Percentiles rank a stretch among this genome's conserved stretches.
Conservation (phyloP, 2,113 vertebrate genomes). For the Suncus etruscus region DNA sequence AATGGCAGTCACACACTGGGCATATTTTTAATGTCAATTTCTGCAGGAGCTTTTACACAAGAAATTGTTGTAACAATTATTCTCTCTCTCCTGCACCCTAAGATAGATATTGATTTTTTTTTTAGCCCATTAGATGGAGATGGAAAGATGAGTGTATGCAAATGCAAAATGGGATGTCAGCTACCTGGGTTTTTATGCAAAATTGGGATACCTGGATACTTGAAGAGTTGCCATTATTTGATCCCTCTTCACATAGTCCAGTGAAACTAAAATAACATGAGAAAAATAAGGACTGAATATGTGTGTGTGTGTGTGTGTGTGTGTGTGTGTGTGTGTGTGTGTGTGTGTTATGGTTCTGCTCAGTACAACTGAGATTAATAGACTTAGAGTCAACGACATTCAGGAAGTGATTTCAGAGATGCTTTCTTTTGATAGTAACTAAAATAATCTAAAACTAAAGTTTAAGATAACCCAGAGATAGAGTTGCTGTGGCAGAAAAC, state of each 20-base stretch:
- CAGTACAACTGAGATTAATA: background rate
- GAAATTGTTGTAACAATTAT: constrained; percentile 81
- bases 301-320: too few relatives aligned
- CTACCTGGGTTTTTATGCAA: constrained; percentile 32
- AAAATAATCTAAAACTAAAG: background rate
- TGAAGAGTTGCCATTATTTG: background rate
- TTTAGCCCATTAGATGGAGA: constrained; percentile 71
- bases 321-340: background rate
- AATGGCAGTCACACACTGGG: constrained; percentile 66
- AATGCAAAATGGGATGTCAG: constrained; percentile 61
- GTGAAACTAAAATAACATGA: background rate
- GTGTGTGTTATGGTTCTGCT: background rate
- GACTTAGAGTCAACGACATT: constrained; percentile 35
- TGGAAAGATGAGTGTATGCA: constrained; percentile 59
- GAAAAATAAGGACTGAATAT: background rate
- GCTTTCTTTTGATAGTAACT: background rate
- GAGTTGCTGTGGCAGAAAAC: background rate
- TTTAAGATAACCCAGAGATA: too few relatives aligned
- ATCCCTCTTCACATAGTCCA: background rate
- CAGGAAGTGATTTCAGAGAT: constrained; percentile 33
- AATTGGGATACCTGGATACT: background rate
- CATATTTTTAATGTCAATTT: constrained; percentile 83
- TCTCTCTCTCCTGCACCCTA: constrained; percentile 65
- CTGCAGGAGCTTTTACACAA: constrained; percentile 83
- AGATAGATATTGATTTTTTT: constrained; percentile 82